Percentiles rank a stretch among this genome's conserved stretches.
Evolutionary conservation across 2,113 vertebrate genomes (phyloP).

Genomic region (Myodes glareolus): DNA sequence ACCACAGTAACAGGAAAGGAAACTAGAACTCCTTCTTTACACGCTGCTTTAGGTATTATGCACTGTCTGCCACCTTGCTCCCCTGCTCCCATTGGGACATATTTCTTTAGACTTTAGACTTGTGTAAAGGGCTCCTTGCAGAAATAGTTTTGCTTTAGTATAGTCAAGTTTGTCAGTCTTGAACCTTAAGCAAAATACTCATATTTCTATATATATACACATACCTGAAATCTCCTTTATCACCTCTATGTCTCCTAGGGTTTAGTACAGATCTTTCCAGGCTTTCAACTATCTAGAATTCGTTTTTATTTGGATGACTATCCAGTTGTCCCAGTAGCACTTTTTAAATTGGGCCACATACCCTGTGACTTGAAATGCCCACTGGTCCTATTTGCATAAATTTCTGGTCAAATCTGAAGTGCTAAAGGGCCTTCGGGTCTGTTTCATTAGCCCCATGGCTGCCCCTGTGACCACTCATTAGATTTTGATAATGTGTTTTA

Average conservation of each 20-base stretch:
- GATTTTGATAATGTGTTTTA: constrained; percentile 35
- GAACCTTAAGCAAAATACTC: not conserved
- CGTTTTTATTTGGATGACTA: not conserved
- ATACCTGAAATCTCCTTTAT: not conserved
- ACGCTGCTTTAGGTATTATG: not conserved
- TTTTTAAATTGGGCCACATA: constrained; percentile 14
- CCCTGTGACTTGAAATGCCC: not conserved
- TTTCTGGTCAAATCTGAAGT: not conserved
- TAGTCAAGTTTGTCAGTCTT: not conserved
- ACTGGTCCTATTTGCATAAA: not conserved
- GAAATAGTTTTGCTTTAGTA: not conserved
- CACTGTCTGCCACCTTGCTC: not conserved
- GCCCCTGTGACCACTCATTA: not conserved
- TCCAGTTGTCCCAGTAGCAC: not conserved
- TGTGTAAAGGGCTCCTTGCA: not conserved
- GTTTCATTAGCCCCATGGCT: not conserved
- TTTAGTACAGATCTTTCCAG: not conserved
- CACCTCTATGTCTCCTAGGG: not conserved
- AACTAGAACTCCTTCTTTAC: not conserved
- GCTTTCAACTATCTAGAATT: not conserved
- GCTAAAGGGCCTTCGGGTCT: not conserved
- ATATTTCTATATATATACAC: not conserved
- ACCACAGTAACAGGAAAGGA: not conserved
- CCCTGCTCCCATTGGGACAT: not conserved
- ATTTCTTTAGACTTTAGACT: not conserved